Percentiles rank a stretch among this genome's conserved stretches.
phyloP scores from a whole-genome alignment of 2,113 vertebrate genomes.

The Anser brachyrhynchus region DNA sequence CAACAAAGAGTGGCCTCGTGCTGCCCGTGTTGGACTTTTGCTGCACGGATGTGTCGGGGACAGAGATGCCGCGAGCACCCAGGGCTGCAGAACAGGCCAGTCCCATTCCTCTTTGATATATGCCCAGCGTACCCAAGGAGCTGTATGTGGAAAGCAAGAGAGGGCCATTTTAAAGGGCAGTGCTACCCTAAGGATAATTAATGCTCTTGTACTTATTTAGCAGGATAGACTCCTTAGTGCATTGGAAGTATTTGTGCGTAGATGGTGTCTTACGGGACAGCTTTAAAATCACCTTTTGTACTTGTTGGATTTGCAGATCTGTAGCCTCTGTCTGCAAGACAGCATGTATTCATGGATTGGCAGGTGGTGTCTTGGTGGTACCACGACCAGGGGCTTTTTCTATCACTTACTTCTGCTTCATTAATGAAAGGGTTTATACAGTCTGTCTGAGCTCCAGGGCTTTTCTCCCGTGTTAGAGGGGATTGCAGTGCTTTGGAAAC shows the following conservation, averaged over 20 bases:
- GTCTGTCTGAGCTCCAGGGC: background rate
- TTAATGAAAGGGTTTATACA: background rate
- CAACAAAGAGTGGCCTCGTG: background rate
- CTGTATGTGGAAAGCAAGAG: background rate
- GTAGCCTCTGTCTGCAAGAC: background rate
- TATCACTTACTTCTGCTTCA: background rate
- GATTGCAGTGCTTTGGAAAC: background rate
- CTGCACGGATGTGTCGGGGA: background rate
- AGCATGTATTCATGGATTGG: background rate
- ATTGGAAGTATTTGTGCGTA: background rate
- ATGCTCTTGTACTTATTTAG: background rate
- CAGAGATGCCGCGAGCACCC: fast-evolving
- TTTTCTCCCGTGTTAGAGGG: background rate
- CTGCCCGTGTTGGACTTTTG: fast-evolving
- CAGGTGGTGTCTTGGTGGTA: background rate
- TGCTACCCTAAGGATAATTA: background rate
- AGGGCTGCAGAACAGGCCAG: background rate
- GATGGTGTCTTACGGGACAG: background rate
- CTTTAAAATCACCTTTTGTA: background rate
- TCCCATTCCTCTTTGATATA: background rate
- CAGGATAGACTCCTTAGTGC: background rate
- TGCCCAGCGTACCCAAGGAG: background rate
- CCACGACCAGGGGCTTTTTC: background rate
- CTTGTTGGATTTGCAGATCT: background rate
- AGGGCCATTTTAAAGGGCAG: background rate